phyloP scores from a whole-genome alignment of 2,113 vertebrate genomes.

The Dolichotis patagonum region DNA sequence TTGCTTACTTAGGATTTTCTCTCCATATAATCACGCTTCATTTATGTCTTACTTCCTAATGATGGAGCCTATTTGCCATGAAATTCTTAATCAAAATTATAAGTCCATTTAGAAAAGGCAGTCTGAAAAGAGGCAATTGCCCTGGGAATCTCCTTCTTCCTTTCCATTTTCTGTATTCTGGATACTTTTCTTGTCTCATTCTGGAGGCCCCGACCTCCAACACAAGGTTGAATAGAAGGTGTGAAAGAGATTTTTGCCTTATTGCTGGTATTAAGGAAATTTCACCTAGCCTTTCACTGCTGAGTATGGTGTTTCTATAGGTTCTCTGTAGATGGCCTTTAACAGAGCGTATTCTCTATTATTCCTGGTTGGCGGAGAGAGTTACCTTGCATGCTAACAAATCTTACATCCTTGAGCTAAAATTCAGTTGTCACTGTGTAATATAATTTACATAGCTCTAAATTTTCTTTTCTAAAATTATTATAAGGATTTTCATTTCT shows the following conservation, averaged over 20 bases:
- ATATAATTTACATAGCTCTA: background rate
- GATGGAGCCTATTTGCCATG: background rate
- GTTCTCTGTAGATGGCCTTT: too few relatives aligned
- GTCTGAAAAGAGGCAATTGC: background rate
- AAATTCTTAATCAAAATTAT: conserved; percentile 15
- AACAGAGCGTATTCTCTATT: background rate
- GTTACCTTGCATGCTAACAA: background rate
- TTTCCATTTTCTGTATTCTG: background rate
- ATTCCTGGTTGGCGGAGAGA: background rate
- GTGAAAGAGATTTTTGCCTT: too few relatives aligned
- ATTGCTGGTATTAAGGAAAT: too few relatives aligned
- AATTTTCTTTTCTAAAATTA: background rate
- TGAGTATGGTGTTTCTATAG: too few relatives aligned
- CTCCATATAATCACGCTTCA: background rate
- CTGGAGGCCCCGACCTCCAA: background rate
- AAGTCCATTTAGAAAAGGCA: background rate
- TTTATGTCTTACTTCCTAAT: conserved; percentile 16
- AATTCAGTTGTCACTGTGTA: background rate
- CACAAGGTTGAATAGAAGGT: too few relatives aligned
- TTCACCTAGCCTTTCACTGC: too few relatives aligned
- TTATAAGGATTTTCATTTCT: background rate
- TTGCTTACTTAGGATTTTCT: background rate
- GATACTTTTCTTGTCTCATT: background rate
- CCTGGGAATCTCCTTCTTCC: background rate
- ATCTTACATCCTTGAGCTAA: background rate